These are phyloP conservation scores for Empidonax traillii DNA, from an alignment of 2,113 vertebrate species.

Conservation along the genomic window DNA sequence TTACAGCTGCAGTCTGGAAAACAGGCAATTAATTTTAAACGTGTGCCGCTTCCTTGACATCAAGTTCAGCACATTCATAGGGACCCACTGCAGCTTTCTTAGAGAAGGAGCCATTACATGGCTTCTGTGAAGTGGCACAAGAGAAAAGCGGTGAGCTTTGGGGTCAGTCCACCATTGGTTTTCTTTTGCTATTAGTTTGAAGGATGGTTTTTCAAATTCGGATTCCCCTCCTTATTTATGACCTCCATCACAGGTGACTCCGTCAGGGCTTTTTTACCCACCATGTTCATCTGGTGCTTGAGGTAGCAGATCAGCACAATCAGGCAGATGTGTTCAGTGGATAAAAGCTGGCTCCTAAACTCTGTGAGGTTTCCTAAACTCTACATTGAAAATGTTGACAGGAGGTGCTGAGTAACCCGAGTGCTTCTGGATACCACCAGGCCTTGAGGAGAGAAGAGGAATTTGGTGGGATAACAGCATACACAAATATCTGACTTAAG, in stretches of 20 bases:
- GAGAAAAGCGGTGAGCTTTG: neutral
- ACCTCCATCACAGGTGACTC: neutral
- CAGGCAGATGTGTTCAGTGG: neutral
- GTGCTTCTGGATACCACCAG: neutral
- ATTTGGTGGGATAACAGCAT: neutral
- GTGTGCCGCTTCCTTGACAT: neutral
- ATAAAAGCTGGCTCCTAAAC: neutral
- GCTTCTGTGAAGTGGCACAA: neutral
- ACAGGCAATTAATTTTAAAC: conserved; percentile 41
- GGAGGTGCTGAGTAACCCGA: neutral
- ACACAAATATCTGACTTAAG: neutral
- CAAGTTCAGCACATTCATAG: neutral
- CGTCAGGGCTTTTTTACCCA: neutral
- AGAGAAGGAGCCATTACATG: neutral
- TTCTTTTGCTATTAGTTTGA: neutral
- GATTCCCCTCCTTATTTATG: neutral
- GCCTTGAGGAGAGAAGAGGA: neutral
- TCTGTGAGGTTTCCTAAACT: neutral
- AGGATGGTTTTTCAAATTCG: neutral
- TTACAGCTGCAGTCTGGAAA: conserved; percentile 54
- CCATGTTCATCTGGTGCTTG: neutral
- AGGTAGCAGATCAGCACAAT: neutral
- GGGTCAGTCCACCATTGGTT: neutral
- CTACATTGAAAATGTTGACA: neutral
- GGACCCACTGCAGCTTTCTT: neutral